Percentiles rank a stretch among this genome's conserved stretches.
phyloP scores from a whole-genome alignment of 2,888 invertebrate species.

The Corythucha ciliata region DNA sequence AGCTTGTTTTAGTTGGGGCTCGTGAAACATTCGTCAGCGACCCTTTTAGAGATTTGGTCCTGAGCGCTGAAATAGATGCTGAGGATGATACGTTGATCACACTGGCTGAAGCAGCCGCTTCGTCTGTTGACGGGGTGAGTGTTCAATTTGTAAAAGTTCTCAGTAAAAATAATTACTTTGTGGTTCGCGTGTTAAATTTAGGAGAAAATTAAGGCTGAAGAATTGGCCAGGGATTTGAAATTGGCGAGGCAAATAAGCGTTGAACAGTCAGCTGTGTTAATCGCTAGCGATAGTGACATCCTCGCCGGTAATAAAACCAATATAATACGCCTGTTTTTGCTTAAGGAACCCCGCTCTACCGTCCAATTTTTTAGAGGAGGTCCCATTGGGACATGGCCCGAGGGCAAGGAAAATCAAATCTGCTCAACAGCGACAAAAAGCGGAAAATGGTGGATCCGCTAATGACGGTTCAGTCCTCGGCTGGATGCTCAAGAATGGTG shows the following conservation, averaged over 20 bases:
- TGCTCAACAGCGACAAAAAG: slow-evolving; percentile 35
- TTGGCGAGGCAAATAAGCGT: slow-evolving; percentile 31
- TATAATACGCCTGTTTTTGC: neutral
- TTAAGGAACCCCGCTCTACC: neutral
- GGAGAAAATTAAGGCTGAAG: slow-evolving; percentile 3
- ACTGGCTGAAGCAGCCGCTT: slow-evolving; percentile 36
- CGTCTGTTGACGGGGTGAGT: slow-evolving; percentile 25
- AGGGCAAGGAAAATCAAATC: slow-evolving; percentile 43
- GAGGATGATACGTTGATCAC: slow-evolving; percentile 33
- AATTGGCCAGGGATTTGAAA: slow-evolving; percentile 10
- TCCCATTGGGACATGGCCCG: slow-evolving; percentile 42
- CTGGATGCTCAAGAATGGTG: slow-evolving; percentile 28
- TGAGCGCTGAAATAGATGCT: slow-evolving; percentile 39
- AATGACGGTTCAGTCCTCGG: slow-evolving; percentile 28
- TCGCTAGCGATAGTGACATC: slow-evolving; percentile 51
- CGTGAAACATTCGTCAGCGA: slow-evolving; percentile 35
- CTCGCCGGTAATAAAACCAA: slow-evolving; percentile 9
- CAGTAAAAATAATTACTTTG: neutral
- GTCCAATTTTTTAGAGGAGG: slow-evolving; percentile 38
- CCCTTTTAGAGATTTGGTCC: slow-evolving; percentile 37
- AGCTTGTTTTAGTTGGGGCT: neutral
- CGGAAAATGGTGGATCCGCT: slow-evolving; percentile 25
- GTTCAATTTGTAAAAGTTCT: neutral
- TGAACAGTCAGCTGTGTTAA: slow-evolving; percentile 40
- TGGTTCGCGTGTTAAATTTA: neutral